A percentile compares a stretch with the other conserved stretches of the same genome.
These are phyloP conservation scores for Aelia acuminata DNA, from an alignment of 2,888 invertebrate genomes.

Conservation along the genomic window DNA sequence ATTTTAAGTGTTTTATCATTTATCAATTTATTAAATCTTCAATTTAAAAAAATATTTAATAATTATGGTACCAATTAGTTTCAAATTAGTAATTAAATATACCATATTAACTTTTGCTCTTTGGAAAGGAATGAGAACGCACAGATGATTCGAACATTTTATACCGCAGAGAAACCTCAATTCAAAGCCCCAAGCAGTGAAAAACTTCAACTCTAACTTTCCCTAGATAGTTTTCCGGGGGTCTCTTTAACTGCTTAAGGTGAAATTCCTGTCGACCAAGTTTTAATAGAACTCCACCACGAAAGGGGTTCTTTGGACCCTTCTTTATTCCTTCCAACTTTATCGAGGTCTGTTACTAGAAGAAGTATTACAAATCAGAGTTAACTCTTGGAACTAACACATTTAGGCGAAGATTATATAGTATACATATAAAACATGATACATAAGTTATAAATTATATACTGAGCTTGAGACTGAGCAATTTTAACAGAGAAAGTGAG, in stretches of 20 bases:
- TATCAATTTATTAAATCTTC: too few relatives aligned
- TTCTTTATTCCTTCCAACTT: conserved; percentile 7
- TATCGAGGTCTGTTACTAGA: neutral
- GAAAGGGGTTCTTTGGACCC: conserved; percentile 8
- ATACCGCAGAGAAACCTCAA: neutral
- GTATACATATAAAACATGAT: too few relatives aligned
- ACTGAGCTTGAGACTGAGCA: too few relatives aligned
- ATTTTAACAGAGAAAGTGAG: too few relatives aligned
- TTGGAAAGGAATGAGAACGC: neutral
- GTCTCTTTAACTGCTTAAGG: conserved; percentile 20
- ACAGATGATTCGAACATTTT: neutral
- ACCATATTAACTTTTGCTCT: too few relatives aligned
- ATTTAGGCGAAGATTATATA: neutral
- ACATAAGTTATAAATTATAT: too few relatives aligned
- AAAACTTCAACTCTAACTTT: neutral
- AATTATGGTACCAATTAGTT: too few relatives aligned
- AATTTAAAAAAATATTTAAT: too few relatives aligned
- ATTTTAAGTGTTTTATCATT: too few relatives aligned
- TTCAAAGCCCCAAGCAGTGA: neutral
- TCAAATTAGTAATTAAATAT: too few relatives aligned
- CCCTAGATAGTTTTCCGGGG: conserved; percentile 4
- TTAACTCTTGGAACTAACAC: neutral
- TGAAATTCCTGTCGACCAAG: neutral
- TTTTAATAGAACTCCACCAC: conserved; percentile 23
- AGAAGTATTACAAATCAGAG: neutral